Evolutionary conservation across 2,888 invertebrate genomes (phyloP), one percentile per base, ranked within the genome.

Genomic region (Uloborus plumipes): DNA sequence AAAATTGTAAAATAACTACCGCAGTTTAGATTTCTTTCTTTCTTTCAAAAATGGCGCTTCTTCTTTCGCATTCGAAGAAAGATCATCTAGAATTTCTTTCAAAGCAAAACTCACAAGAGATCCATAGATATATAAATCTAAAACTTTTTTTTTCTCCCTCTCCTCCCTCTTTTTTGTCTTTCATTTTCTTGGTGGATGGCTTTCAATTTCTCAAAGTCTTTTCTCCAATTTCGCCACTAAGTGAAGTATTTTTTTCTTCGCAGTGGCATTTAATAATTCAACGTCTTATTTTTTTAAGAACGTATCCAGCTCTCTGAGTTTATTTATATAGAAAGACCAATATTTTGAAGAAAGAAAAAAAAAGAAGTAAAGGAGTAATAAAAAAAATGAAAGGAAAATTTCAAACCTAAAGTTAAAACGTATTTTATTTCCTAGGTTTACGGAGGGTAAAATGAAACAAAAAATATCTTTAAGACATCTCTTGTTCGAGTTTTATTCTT

Each of bases 181-280:
- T 70, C 69, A 70, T 74, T 67, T 74, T 69, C 72, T 58, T 69
- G 16, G 64, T 67, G 74, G 70, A 70, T 70, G 70, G 70, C 70
- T 74, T 81, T 81, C 74, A 70, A 74, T 81, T 81, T 74, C 80
- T 81, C 74, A 74, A 81, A 81, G 80, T 81, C 74, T 59, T 74
- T 81, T 74, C 80, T 74, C n/a, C 74, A 81, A 81, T 70, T 81
- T 81, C 70, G 51, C 49, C 80, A 67, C 70, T 74, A 74, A 81
- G 70, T 81, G 74, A 81, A 74, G 69, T 69, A 47, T 79, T 81
- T 74, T 80, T 74, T 80, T 61, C 16, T 61, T 49, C 22, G 51
- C 64, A 69, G 64, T 70, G 80, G 69, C 74, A 81, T 81, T 81
- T 81, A 74, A 81, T 81, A 81, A 81, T 74, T 74, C 80, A 81